Percentiles rank a stretch among this genome's conserved stretches.
Conservation (phyloP, 2,888 invertebrate genomes). For the Brachypterus glaber region DNA sequence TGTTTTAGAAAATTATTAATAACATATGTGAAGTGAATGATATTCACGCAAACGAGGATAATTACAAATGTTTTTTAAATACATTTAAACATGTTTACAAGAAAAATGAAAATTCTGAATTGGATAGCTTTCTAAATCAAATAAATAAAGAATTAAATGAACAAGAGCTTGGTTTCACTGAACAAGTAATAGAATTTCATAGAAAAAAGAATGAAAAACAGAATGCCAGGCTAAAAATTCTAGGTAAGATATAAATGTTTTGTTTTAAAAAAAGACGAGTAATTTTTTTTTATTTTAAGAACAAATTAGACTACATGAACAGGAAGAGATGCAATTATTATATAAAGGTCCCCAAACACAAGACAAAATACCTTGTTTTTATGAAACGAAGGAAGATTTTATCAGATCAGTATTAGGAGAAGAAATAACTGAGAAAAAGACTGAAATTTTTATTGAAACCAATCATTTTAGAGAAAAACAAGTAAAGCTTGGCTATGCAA, state of each 20-base stretch:
- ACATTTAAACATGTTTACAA: too few relatives aligned
- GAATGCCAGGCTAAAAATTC: conserved; percentile 8
- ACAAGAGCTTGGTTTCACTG: conserved; percentile 8
- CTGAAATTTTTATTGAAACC: not conserved
- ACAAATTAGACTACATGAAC: conserved; percentile 16
- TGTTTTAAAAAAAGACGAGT: not conserved
- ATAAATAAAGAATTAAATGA: too few relatives aligned
- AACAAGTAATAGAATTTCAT: conserved; percentile 11
- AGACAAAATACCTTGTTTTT: conserved; percentile 14
- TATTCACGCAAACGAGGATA: conserved; percentile 12
- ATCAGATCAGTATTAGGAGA: conserved; percentile 14
- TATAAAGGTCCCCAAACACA: conserved; percentile 13
- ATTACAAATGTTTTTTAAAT: conserved; percentile 13
- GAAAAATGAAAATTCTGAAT: conserved; percentile 12
- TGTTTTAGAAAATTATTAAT: conserved; percentile 20
- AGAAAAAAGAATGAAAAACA: conserved; percentile 12
- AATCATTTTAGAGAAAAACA: conserved; percentile 15
- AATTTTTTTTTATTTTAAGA: conserved; percentile 12
- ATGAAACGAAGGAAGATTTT: conserved; percentile 16
- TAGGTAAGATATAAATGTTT: conserved; percentile 7
- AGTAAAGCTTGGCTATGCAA: conserved; percentile 19
- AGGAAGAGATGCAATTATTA: conserved; percentile 13
- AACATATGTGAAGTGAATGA: conserved; percentile 15
- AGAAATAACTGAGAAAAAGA: not conserved
- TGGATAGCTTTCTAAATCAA: too few relatives aligned